These are phyloP conservation scores for Talpa occidentalis DNA, from an alignment of 2,113 vertebrate species.

Conservation along the genomic window DNA sequence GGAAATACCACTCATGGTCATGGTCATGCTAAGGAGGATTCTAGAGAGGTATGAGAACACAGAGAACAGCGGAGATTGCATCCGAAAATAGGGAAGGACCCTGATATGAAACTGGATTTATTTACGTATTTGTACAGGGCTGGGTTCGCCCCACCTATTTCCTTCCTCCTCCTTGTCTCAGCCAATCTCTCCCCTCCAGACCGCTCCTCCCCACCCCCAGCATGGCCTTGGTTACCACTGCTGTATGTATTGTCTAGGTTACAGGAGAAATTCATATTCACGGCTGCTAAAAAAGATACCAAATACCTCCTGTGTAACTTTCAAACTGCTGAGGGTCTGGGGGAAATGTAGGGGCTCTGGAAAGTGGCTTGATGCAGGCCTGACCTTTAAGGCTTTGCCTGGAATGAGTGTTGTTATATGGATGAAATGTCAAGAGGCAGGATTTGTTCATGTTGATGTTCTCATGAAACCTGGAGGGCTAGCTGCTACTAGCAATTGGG, in stretches of 20 bases:
- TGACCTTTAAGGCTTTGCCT: background rate
- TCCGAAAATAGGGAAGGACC: background rate
- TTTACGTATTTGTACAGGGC: constrained; percentile 8
- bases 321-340: background rate
- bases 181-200: background rate
- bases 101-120: constrained; percentile 28
- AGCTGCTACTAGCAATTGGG: background rate
- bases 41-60: background rate
- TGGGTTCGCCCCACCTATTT: background rate
- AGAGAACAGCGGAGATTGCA: background rate
- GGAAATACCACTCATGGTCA: background rate
- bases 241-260: background rate
- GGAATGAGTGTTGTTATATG: background rate
- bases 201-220: background rate
- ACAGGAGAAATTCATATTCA: constrained; percentile 7
- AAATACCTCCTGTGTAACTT: background rate
- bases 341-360: background rate
- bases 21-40: background rate
- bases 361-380: background rate
- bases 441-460: background rate
- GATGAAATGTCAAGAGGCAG: background rate
- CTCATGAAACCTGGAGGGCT: background rate
- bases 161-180: constrained; percentile 9
- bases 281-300: background rate
- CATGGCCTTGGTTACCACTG: background rate